Percentiles rank a stretch among this genome's conserved stretches.
Evolutionary conservation across 1,140 invertebrate species (phyloP).

Genomic region (Elymnias hypermnestra): DNA sequence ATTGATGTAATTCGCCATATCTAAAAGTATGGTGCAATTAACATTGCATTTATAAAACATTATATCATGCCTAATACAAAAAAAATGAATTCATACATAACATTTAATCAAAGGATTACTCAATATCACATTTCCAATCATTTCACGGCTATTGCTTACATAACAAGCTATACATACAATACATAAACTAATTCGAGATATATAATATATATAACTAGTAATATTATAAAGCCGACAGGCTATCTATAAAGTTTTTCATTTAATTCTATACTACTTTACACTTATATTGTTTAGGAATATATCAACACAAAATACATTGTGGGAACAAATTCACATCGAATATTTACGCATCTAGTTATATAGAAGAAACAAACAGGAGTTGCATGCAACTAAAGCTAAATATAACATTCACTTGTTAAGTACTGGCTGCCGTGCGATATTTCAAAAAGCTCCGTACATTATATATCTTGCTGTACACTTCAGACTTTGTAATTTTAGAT

Average conservation of each 20-base stretch:
- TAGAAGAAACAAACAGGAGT: background rate
- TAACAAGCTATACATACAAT: conserved; percentile 35
- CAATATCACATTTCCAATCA: conserved; percentile 56
- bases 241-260: conserved; percentile 26
- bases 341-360: conserved; percentile 1
- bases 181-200: conserved; percentile 39
- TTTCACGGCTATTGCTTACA: conserved; percentile 36
- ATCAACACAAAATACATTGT: conserved; percentile 42
- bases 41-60: conserved; percentile 1
- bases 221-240: conserved; percentile 21
- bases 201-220: conserved; percentile 8
- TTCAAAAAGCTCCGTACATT: background rate
- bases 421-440: background rate
- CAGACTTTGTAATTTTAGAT: no score
- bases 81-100: no score
- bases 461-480: no score
- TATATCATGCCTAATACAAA: background rate
- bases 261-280: conserved; percentile 51
- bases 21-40: no score
- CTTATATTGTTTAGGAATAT: conserved; percentile 56
- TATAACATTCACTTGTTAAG: no score
- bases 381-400: background rate
- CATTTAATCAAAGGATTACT: conserved; percentile 24
- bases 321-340: conserved; percentile 22
- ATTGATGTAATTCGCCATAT: no score